Evolutionary conservation across 2,888 invertebrate species (phyloP).

Genomic region (Augiades crinisus): DNA sequence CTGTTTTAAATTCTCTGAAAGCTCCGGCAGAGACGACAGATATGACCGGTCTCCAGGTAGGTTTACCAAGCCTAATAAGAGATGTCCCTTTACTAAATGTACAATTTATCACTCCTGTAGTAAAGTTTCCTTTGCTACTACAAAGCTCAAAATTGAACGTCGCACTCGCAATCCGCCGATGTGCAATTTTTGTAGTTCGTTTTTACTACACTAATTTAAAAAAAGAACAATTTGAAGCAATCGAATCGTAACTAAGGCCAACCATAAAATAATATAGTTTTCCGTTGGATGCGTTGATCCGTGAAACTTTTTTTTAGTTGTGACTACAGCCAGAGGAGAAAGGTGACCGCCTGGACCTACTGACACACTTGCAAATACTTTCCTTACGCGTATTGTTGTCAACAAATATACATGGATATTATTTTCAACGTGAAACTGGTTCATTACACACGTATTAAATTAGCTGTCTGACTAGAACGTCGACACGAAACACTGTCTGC

Average conservation of each 20-base stretch:
- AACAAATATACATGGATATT: constrained; percentile 28
- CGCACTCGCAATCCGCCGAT: too few species aligned
- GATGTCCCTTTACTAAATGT: too few species aligned
- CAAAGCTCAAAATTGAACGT: too few species aligned
- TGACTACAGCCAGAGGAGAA: constrained; percentile 52
- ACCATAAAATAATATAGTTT: background rate
- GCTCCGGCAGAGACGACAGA: too few species aligned
- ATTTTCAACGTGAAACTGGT: background rate
- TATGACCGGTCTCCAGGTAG: too few species aligned
- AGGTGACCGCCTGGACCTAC: constrained; percentile 62
- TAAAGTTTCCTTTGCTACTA: too few species aligned
- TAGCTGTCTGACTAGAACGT: background rate
- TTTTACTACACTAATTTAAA: too few species aligned
- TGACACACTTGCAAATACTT: constrained; percentile 59
- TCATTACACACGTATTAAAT: background rate
- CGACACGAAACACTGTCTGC: background rate
- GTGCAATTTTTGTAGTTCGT: too few species aligned
- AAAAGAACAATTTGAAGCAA: too few species aligned
- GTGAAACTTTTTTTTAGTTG: constrained; percentile 31
- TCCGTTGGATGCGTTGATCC: constrained; percentile 13
- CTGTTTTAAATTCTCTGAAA: too few species aligned
- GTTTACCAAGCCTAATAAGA: too few species aligned
- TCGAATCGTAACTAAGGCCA: background rate
- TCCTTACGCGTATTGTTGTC: constrained; percentile 59
- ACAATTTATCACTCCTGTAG: too few species aligned